Conservation (phyloP, 2,113 vertebrate genomes). For the Solenodon paradoxus region DNA sequence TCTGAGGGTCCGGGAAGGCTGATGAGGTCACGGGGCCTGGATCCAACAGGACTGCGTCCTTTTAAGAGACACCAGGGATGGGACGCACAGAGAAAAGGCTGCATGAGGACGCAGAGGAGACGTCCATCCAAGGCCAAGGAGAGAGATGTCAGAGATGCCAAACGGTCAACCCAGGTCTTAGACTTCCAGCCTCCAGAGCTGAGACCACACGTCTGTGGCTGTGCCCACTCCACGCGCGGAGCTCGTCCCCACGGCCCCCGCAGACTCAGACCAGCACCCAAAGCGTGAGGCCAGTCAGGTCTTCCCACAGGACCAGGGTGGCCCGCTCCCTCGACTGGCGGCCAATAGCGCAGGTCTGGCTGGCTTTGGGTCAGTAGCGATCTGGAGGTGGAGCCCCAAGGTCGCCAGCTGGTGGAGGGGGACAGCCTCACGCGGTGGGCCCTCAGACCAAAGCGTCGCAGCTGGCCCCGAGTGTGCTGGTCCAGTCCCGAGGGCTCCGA, state of each 20-base stretch:
- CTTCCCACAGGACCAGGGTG: too few relatives aligned
- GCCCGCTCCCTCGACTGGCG: too few relatives aligned
- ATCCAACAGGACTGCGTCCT: fast-evolving
- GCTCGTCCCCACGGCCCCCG: too few relatives aligned
- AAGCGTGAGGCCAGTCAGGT: too few relatives aligned
- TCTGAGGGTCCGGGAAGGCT: too few relatives aligned
- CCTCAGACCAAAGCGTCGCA: too few relatives aligned
- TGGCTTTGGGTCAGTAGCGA: too few relatives aligned
- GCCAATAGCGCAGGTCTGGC: too few relatives aligned
- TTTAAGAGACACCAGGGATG: fast-evolving
- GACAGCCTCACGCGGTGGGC: fast-evolving
- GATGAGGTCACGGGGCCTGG: background rate
- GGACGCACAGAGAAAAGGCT: background rate
- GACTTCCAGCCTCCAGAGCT: background rate
- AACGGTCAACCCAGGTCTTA: fast-evolving
- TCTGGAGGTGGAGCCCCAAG: fast-evolving
- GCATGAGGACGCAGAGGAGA: fast-evolving
- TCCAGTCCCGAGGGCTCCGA: background rate
- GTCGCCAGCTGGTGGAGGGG: fast-evolving
- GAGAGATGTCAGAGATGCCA: background rate
- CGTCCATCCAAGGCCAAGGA: background rate
- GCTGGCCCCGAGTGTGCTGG: too few relatives aligned
- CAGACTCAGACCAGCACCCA: fast-evolving
- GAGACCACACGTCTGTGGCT: fast-evolving
- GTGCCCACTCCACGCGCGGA: too few relatives aligned